These are phyloP conservation scores for Oplegnathus fasciatus DNA, from an alignment of 2,113 vertebrate species.

Conservation along the genomic window DNA sequence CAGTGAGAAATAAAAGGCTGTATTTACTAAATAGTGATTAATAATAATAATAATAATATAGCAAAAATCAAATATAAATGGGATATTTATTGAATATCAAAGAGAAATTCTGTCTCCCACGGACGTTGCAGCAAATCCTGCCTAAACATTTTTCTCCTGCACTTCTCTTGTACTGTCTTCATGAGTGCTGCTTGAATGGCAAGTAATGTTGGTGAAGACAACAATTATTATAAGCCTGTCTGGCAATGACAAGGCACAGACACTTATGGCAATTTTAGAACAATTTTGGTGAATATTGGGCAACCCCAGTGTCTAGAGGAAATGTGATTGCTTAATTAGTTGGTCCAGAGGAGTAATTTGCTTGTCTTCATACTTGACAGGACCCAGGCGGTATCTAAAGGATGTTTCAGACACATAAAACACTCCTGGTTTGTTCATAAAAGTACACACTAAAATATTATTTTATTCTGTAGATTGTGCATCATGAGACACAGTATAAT, in stretches of 20 bases:
- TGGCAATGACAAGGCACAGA: not conserved
- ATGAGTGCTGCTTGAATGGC: not conserved
- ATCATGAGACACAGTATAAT: not conserved
- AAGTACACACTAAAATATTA: not conserved
- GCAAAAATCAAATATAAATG: not conserved
- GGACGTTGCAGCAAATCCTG: not conserved
- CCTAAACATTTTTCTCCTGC: not conserved
- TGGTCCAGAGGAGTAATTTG: not conserved
- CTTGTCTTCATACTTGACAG: not conserved
- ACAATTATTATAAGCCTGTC: not conserved
- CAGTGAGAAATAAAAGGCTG: not conserved
- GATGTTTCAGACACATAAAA: not conserved
- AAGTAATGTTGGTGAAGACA: not conserved
- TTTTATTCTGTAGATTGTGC: not conserved
- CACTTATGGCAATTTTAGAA: not conserved
- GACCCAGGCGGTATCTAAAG: not conserved
- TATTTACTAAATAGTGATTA: not conserved
- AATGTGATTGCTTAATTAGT: not conserved
- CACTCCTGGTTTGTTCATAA: not conserved
- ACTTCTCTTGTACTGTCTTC: not conserved
- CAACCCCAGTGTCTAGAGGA: not conserved
- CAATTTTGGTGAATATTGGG: not conserved
- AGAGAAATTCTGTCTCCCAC: not conserved
- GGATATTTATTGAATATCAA: not conserved
- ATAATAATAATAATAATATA: not conserved